Evolutionary conservation across 1,140 invertebrate genomes (phyloP), one percentile per base, ranked within the genome.

Genomic region (Aradophagus sp.): DNA sequence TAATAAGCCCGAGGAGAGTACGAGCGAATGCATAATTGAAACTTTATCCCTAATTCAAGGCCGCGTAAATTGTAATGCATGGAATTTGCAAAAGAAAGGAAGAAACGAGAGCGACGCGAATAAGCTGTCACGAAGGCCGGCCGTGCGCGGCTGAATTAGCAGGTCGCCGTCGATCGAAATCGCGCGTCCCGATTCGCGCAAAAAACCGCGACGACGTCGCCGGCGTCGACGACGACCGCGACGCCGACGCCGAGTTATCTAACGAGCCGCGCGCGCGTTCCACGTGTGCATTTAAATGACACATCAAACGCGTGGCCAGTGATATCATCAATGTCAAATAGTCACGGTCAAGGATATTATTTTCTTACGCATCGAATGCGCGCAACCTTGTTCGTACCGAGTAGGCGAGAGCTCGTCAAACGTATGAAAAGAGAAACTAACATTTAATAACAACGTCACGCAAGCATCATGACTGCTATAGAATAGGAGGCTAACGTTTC

Each of bases 391-490:
- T 73, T 61, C 63, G 44, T 65, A 50, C n/a, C 27, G 42, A 65
- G 53, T 59, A 56, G 69, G 42, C 47, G 58, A 67, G 62, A 66
- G 56, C 52, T 62, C 50, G 58, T 73, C 52, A 67, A 36, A 58
- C 35, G 36, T 67, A 73, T 59, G 62, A 73, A 73, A 68, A 73
- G 70, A 68, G 70, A 73, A 68, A 73, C 63, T 68, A 73, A 68
- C 70, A 53, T 73, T 73, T 67, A 73, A 73, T 63, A 73, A 63
- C 58, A 65, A 68, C 63, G 63, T 73, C 70, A 73, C 63, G 63
- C 70, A 58, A 73, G 58, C 59, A 34, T 65, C 63, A 68, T 68
- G 63, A 73, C 59, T 73, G 63, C 45, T 65, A 62, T 68, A 68
- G 70, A 68, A 73, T 61, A 73, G 48, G 53, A 63, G 58, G 63